A percentile compares a stretch with the other conserved stretches of the same genome.
Evolutionary conservation across 2,888 invertebrate genomes (phyloP).

Genomic region (Smittia aterrima): DNA sequence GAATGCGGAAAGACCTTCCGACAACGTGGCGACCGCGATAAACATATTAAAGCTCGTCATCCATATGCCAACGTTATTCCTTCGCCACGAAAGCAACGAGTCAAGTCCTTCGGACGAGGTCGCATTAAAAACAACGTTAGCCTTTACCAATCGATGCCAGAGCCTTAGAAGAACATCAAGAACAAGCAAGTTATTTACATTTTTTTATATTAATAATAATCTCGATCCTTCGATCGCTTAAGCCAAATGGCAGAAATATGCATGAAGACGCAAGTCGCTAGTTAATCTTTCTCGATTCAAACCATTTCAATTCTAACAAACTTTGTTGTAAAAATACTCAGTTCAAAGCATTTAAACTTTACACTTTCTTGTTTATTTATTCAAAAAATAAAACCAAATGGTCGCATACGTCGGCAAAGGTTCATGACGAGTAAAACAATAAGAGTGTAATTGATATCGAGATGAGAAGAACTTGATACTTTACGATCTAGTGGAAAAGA

Average conservation of each 20-base stretch:
- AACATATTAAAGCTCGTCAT: conserved; percentile 59
- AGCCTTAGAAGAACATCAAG: too few relatives aligned
- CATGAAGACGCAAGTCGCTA: too few relatives aligned
- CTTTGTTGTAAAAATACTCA: too few relatives aligned
- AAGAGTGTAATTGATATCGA: not conserved
- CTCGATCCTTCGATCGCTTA: too few relatives aligned
- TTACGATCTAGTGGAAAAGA: not conserved
- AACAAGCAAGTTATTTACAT: not conserved
- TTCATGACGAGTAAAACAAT: not conserved
- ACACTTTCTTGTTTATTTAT: not conserved
- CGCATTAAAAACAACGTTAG: conserved; percentile 17
- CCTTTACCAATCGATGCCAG: not conserved
- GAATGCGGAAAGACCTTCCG: conserved; percentile 58
- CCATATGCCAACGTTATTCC: conserved; percentile 44
- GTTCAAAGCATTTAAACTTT: not conserved
- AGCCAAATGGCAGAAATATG: too few relatives aligned
- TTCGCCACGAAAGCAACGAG: not conserved
- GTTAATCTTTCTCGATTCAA: too few relatives aligned
- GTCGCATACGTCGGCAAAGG: not conserved
- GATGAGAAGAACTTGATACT: not conserved
- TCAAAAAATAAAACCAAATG: not conserved
- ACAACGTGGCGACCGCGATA: conserved; percentile 60
- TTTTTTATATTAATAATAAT: too few relatives aligned
- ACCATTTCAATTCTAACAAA: too few relatives aligned
- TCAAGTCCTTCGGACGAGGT: conserved; percentile 19